Evolutionary conservation across 92 coral and sea anemone species (phyloP).

Genomic region (Heteractis magnifica): DNA sequence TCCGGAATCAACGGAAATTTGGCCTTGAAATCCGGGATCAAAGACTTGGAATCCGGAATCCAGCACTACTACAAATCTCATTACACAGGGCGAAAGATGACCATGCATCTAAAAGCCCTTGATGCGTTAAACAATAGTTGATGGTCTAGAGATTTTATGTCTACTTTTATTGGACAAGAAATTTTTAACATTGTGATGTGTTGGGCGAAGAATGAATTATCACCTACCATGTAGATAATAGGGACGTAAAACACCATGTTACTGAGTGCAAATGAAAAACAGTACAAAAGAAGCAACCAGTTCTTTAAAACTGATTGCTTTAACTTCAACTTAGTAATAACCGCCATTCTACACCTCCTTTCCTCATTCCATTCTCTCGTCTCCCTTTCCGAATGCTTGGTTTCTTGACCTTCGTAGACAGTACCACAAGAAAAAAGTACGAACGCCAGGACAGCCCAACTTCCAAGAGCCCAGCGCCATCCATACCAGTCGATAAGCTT

Average conservation of each 20-base stretch:
- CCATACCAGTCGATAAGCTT: constrained; percentile 35
- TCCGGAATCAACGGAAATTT: no score
- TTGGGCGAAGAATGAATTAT: neutral
- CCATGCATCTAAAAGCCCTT: no score
- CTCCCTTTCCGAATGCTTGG: neutral
- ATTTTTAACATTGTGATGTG: no score
- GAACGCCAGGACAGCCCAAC: constrained; percentile 38
- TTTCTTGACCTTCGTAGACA: constrained; percentile 23
- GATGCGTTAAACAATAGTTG: no score
- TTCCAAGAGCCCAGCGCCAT: constrained; percentile 54
- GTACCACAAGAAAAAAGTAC: constrained; percentile 27
- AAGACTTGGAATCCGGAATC: no score
- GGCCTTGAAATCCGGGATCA: no score
- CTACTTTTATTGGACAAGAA: no score
- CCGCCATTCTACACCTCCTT: neutral
- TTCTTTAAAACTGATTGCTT: constrained; percentile 28
- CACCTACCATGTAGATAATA: constrained; percentile 26
- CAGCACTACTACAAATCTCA: no score
- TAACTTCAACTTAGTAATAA: neutral
- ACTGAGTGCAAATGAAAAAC: constrained; percentile 35
- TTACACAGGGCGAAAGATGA: no score
- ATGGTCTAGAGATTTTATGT: no score
- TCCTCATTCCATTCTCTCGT: neutral
- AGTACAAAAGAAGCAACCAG: constrained; percentile 30
- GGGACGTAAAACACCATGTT: constrained; percentile 35